A percentile compares a stretch with the other conserved stretches of the same genome.
phyloP scores from a whole-genome alignment of 2,113 vertebrate species.

The Toxotes jaculatrix region DNA sequence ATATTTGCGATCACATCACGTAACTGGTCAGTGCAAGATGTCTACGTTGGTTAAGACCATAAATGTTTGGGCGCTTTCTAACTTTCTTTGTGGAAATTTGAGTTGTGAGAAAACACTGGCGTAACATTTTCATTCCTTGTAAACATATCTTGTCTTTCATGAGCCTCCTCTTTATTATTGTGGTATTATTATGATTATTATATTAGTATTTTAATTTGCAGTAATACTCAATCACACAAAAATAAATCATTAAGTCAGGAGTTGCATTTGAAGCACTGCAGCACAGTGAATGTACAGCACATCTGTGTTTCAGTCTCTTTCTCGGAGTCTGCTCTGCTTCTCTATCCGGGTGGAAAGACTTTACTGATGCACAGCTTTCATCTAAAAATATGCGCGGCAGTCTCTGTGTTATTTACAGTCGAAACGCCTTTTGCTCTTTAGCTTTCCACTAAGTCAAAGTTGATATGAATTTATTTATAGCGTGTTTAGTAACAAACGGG shows the following conservation, averaged over 20 bases:
- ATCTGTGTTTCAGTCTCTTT: neutral
- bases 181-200: too few species aligned
- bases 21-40: too few species aligned
- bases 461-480: conserved; percentile 60
- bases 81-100: neutral
- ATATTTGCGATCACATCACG: too few species aligned
- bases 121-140: neutral
- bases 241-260: neutral
- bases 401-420: conserved; percentile 42
- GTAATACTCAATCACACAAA: neutral
- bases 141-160: neutral
- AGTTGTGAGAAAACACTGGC: too few species aligned
- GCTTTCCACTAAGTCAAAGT: conserved; percentile 41
- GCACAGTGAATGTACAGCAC: neutral
- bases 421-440: conserved; percentile 42
- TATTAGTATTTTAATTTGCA: neutral
- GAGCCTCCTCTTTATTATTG: too few species aligned
- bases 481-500: conserved; percentile 26
- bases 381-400: conserved; percentile 49
- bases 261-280: neutral
- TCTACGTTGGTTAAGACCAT: too few species aligned
- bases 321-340: neutral
- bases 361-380: neutral
- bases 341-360: neutral
- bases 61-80: neutral